Base-by-base conservation (phyloP, 2,888 invertebrate genomes). In the Bugula neritina region DNA sequence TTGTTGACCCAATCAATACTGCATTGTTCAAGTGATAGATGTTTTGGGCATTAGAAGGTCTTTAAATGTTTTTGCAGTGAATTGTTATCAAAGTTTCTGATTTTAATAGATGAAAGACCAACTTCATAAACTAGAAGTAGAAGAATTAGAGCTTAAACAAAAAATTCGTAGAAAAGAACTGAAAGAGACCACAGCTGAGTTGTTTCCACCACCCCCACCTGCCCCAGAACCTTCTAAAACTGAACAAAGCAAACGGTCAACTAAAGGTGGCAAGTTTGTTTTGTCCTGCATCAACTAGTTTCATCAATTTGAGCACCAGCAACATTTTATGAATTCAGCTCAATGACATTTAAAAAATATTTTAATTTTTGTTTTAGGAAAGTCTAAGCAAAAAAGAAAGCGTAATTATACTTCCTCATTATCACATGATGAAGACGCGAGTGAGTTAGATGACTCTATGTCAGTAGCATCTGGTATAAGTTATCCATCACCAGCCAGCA, bases 41-140 rank as follows among this genome's bases (percentile, higher is more conserved):
- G n/a, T n/a, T n/a, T n/a, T n/a, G n/a, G n/a, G n/a, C n/a, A n/a
- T n/a, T n/a, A n/a, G n/a, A n/a, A n/a, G n/a, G n/a, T n/a, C n/a
- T n/a, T n/a, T n/a, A n/a, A n/a, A n/a, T n/a, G n/a, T n/a, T n/a
- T n/a, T n/a, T n/a, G n/a, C n/a, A n/a, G n/a, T n/a, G n/a, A n/a
- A n/a, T n/a, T n/a, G n/a, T n/a, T n/a, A n/a, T n/a, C n/a, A n/a
- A n/a, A n/a, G n/a, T n/a, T n/a, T n/a, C n/a, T n/a, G n/a, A n/a
- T n/a, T n/a, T n/a, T n/a, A n/a, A 31, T 31, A 63, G 63, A 63
- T 63, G 63, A 63, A 63, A 34, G 63, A 63, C n/a, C 63, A 63
- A 34, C 34, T 63, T 31, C 27, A 63, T 27, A 63, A 63, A n/a
- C n/a, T 63, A n/a, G 63, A 63, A 63, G 63, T 63, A 31, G 63